phyloP scores from a whole-genome alignment of 2,888 invertebrate genomes.

The Elysia crispata region DNA sequence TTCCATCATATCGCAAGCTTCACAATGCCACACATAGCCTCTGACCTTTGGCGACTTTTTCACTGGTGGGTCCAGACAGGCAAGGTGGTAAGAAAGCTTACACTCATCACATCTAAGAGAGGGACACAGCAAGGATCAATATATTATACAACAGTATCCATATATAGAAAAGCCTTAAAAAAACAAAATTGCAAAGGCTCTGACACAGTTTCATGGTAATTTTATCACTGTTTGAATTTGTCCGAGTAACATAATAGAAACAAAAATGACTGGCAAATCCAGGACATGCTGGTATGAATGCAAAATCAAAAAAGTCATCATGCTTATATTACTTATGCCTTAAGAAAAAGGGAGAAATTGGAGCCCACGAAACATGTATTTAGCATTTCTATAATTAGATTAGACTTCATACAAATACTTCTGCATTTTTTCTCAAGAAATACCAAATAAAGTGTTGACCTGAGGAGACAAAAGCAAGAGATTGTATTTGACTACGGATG shows the following conservation, averaged over 20 bases:
- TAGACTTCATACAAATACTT: too few species aligned
- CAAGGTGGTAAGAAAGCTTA: slow-evolving; percentile 92
- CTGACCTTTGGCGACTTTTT: slow-evolving; percentile 95
- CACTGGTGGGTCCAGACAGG: slow-evolving; percentile 93
- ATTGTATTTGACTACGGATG: too few species aligned
- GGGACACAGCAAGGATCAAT: neutral
- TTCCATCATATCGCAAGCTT: slow-evolving; percentile 86
- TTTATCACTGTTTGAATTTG: too few species aligned
- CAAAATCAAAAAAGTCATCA: too few species aligned
- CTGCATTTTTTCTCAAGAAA: too few species aligned
- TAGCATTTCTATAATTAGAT: too few species aligned
- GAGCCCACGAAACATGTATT: too few species aligned
- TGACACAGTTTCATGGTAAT: neutral
- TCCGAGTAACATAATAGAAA: too few species aligned
- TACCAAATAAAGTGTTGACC: neutral
- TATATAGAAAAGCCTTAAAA: neutral
- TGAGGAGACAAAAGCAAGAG: neutral
- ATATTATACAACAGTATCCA: neutral
- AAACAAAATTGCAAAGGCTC: neutral
- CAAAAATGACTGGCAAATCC: too few species aligned
- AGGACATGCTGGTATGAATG: too few species aligned
- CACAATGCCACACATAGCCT: slow-evolving; percentile 97
- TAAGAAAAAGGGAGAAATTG: too few species aligned
- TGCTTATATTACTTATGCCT: too few species aligned
- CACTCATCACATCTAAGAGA: slow-evolving; percentile 91